Evolutionary conservation across 2,113 vertebrate species (phyloP), one percentile per base, ranked within the genome.

Genomic region (Neolamprologus fasciatus): DNA sequence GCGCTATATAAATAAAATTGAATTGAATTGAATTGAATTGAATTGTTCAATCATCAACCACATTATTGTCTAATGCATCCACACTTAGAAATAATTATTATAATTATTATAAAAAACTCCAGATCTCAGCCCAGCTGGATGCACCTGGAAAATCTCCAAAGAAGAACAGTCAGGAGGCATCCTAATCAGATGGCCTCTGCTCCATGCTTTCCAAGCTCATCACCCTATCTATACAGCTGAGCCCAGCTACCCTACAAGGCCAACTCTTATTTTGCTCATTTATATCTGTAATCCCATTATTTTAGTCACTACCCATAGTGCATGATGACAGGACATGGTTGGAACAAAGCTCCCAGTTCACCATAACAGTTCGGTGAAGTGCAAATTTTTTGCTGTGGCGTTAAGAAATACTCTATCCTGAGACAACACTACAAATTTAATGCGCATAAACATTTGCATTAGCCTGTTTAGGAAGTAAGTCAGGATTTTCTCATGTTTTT

Each of bases 371-470:
- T 1, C 0, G 4, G 6, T 28, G 23, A 9, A 47, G 42, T 31
- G 71, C 45, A 76, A 50, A 4, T 28, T 19, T 28, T 73, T 7
- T 10, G 40, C 68, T 76, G 68, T 76, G 21, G 3, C 1, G 3
- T 73, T 73, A 45, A 76, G 42, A 73, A 45, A 45, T 73, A 42
- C 9, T 76, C 71, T 31, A 50, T 78, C 71, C 23, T 78, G 23
- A 4, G 71, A 19, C 71, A 78, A n/a, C 9, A 78, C 26, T n/a
- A 28, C 26, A 78, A 28, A 51, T 31, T 19, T 4, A 31, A 51
- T 78, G 17, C 1, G 3, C 17, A 50, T 33, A 50, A 57, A 51
- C 4, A 31, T 53, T 50, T 17, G 5, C n/a, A 5, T 6, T 26
- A 51, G 16, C 26, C 11, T 66, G 1, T 73, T 83, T 58, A 42